Evolutionary conservation across 2,113 vertebrate genomes (phyloP).

Genomic region (Leuciscus idus): DNA sequence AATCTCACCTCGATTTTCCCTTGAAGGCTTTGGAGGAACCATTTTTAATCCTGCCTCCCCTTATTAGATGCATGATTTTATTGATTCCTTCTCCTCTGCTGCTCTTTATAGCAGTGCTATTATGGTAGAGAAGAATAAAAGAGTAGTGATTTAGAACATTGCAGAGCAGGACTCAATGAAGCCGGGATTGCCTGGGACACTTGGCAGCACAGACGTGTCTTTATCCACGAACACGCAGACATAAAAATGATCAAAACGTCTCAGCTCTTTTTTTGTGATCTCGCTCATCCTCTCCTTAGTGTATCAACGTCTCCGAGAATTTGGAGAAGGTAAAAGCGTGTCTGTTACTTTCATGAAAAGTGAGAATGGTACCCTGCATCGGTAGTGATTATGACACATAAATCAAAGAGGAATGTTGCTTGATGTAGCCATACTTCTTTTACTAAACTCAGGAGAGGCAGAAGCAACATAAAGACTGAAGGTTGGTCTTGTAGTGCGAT

Average conservation of each 20-base stretch:
- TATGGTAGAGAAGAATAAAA: constrained; percentile 57
- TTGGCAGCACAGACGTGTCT: constrained; percentile 56
- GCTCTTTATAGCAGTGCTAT: constrained; percentile 58
- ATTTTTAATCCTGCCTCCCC: constrained; percentile 67
- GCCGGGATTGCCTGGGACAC: constrained; percentile 52
- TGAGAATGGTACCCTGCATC: constrained; percentile 62
- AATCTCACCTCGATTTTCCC: constrained; percentile 54
- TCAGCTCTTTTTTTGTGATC: constrained; percentile 45
- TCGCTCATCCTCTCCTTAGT: constrained; percentile 58
- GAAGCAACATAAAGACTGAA: constrained; percentile 59
- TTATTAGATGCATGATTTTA: constrained; percentile 68
- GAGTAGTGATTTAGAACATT: constrained; percentile 58
- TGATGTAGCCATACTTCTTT: constrained; percentile 59
- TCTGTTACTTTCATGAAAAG: constrained; percentile 67
- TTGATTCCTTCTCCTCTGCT: constrained; percentile 65
- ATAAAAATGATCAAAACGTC: constrained; percentile 72
- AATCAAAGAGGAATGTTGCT: constrained; percentile 58
- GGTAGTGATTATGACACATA: constrained; percentile 64
- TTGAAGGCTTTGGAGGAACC: constrained; percentile 45
- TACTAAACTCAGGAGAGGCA: constrained; percentile 61
- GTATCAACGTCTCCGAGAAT: constrained; percentile 55
- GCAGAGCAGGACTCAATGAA: constrained; percentile 23
- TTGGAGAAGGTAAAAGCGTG: constrained; percentile 54
- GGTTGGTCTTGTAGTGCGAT: constrained; percentile 66
- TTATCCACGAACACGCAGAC: constrained; percentile 48